A percentile compares a stretch with the other conserved stretches of the same genome.
Evolutionary conservation across 2,797 vertebrate genomes (phyloP).

Genomic region (Aselliscus stoliczkanus): DNA sequence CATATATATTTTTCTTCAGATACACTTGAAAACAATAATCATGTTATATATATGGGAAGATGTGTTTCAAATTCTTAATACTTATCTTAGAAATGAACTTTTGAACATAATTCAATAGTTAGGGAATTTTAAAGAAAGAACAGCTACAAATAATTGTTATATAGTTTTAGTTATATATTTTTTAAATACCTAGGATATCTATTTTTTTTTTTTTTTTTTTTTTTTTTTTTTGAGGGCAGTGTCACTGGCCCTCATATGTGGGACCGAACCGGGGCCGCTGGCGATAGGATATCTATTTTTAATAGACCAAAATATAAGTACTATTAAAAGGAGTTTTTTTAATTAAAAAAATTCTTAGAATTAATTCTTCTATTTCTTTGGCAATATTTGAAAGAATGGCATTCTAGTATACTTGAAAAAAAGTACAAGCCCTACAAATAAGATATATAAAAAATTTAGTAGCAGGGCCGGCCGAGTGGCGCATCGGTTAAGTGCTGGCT

Average conservation of each 20-base stretch:
- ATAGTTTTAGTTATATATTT: not conserved
- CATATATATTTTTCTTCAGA: not conserved
- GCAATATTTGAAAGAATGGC: not conserved
- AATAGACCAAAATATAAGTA: not conserved
- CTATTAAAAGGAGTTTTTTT: not conserved
- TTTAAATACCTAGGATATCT: not conserved
- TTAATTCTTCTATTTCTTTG: not conserved
- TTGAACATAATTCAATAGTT: not conserved
- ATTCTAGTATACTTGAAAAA: not conserved
- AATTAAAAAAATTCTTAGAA: not conserved
- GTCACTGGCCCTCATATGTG: no score
- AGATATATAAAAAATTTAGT: not conserved
- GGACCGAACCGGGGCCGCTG: no score
- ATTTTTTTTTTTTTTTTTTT: no score
- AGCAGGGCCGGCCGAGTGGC: no score
- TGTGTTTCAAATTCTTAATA: slow-evolving; percentile 8
- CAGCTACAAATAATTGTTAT: not conserved
- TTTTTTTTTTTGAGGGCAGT: no score
- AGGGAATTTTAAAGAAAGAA: not conserved
- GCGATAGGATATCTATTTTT: not conserved
- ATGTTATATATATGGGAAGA: not conserved
- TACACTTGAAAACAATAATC: not conserved
- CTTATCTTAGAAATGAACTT: not conserved
- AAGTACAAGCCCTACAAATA: not conserved
- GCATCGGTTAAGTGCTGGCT: no score